Percentiles rank a stretch among this genome's conserved stretches.
These are phyloP conservation scores for Cryptoleucopteryx plumbea DNA, from an alignment of 2,113 vertebrate genomes.

Conservation along the genomic window DNA sequence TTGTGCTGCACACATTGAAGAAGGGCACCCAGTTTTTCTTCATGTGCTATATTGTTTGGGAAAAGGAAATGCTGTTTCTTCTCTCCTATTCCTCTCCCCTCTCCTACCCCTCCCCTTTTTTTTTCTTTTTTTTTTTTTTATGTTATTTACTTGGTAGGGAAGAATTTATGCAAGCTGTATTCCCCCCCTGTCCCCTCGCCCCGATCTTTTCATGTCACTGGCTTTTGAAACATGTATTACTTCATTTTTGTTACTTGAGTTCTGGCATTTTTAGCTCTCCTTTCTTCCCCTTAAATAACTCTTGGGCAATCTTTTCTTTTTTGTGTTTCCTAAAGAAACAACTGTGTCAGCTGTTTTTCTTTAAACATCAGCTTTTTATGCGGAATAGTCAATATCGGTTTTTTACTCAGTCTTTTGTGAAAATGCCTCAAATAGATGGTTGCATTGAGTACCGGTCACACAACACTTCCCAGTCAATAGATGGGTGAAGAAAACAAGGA, in stretches of 20 bases:
- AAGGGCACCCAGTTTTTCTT: neutral
- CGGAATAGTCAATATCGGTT: neutral
- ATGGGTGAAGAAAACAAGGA: neutral
- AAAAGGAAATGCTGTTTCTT: neutral
- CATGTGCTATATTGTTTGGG: neutral
- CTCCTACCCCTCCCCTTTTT: no score
- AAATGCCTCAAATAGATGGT: neutral
- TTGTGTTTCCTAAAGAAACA: slow-evolving; percentile 4
- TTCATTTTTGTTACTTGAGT: slow-evolving; percentile 12
- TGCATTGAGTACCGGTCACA: neutral
- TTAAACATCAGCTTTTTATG: neutral
- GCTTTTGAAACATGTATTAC: slow-evolving; percentile 3
- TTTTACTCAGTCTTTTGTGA: neutral
- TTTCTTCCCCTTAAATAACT: slow-evolving; percentile 33
- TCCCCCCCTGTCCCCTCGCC: neutral
- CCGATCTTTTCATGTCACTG: neutral
- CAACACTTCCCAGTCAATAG: neutral
- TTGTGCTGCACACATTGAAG: neutral
- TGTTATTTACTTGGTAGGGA: neutral
- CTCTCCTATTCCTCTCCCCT: neutral
- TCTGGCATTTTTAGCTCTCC: neutral
- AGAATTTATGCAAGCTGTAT: neutral
- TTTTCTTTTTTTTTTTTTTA: no score
- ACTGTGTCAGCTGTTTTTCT: neutral
- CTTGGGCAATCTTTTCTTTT: neutral